Base-by-base conservation (phyloP, 2,888 invertebrate genomes). In the Phlogophora meticulosa region DNA sequence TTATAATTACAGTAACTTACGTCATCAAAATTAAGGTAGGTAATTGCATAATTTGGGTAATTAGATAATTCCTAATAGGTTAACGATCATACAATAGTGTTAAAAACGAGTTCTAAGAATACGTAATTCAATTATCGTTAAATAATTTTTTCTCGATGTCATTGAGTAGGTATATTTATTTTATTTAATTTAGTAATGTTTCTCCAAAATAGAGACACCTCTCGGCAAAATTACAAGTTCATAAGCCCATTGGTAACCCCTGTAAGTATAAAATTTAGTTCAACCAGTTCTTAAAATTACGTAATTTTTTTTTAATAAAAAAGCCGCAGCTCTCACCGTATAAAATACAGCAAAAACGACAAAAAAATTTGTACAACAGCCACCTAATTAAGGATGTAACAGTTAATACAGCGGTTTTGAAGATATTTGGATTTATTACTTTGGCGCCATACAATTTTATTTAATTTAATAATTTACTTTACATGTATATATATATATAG, bases 61-160 rank as follows among this genome's bases (percentile, higher is more conserved):
- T 5, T 11, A 28, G n/a, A 48, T 48, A n/a, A 28, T 24, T 48
- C n/a, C 46, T 48, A 10, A 24, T 48, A 48, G 48, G 48, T 48
- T 48, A 48, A 10, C 48, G 24, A 48, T 48, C 24, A 48, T 24
- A 15, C 5, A 45, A 22, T 15, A 22, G 7, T 22, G 15, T 48
- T 48, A 48, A 48, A 48, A 52, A 52, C 36, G 22, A 36, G 36
- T 52, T 52, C 24, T 46, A 24, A n/a, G 45, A 45, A 45, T 13
- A 20, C 22, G 22, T 45, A 7, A 22, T n/a, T n/a, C n/a, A n/a
- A n/a, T n/a, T n/a, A n/a, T n/a, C n/a, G n/a, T n/a, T n/a, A n/a
- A n/a, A n/a, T n/a, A n/a, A 22, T 13, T 22, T 22, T 22, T 45
- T 45, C 22, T 22, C 22, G 45, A n/a, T n/a, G n/a, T 22, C 45